Base-by-base conservation (phyloP, 1,140 invertebrate species). In the Agraylea sexmaculata region DNA sequence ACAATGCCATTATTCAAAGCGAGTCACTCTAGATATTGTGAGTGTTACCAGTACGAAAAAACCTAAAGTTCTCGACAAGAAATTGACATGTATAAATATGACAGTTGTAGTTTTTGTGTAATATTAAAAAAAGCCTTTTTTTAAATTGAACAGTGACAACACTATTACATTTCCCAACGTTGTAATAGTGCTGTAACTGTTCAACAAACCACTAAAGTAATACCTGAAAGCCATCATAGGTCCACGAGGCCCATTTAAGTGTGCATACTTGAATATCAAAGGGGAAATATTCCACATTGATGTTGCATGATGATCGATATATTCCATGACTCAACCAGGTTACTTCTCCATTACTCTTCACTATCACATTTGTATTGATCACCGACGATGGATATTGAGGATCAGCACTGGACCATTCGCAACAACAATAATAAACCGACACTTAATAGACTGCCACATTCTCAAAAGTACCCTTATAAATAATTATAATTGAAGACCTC, bases 161-260 rank as follows among this genome's bases (percentile, higher is more conserved):
- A n/a, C n/a, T n/a, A n/a, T n/a, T n/a, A n/a, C n/a, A n/a, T n/a
- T n/a, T n/a, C n/a, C n/a, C n/a, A n/a, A n/a, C n/a, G n/a, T n/a
- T n/a, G n/a, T n/a, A n/a, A n/a, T n/a, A n/a, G n/a, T n/a, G n/a
- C n/a, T n/a, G n/a, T n/a, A n/a, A n/a, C 31, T 15, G 11, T 10
- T 30, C 15, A 22, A 57, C 62, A 67, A n/a, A n/a, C n/a, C n/a
- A n/a, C n/a, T n/a, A n/a, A n/a, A n/a, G n/a, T n/a, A n/a, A n/a
- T 54, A 91, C 87, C 77, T 90, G 85, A 61, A 85, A 88, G 16
- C 86, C 87, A 56, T 95, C 91, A 62, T 94, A 95, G 0, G 92
- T 93, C 92, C 92, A 96, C 0, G 87, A 93, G 2, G 91, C 88
- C 76, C 91, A 95, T 62, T 93, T 92, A 72, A 94, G 80, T 22